Evolutionary conservation across 1,140 invertebrate species (phyloP).

Genomic region (Micrasema minimum): DNA sequence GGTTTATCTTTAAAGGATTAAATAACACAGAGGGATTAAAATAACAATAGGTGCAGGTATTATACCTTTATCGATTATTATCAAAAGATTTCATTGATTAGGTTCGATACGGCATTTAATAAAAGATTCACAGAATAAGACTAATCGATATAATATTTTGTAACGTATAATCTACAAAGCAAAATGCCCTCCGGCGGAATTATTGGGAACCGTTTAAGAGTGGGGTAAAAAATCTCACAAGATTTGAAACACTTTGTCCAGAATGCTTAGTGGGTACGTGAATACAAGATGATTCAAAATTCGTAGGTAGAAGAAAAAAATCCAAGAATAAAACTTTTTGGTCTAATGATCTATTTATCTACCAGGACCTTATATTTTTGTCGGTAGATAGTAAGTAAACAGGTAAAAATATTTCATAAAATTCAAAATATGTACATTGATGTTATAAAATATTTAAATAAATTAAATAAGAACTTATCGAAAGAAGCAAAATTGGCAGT

Average conservation of each 20-base stretch:
- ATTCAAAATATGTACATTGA: too few species aligned
- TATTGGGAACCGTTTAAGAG: conserved; percentile 34
- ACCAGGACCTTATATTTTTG: too few species aligned
- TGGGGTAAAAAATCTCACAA: conserved; percentile 17
- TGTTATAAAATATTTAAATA: too few species aligned
- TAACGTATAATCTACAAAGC: conserved; percentile 45
- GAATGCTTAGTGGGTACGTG: not conserved
- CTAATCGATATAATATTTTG: conserved; percentile 48
- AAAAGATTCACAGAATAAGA: conserved; percentile 44
- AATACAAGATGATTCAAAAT: not conserved
- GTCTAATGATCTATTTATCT: too few species aligned
- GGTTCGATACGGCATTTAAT: conserved; percentile 15
- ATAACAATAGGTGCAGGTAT: too few species aligned
- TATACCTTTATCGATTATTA: not conserved
- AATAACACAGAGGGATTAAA: too few species aligned
- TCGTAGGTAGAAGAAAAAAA: not conserved
- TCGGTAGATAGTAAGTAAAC: too few species aligned
- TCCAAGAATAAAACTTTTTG: too few species aligned
- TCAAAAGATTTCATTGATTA: conserved; percentile 23
- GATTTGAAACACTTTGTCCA: conserved; percentile 32
- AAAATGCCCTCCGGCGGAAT: conserved; percentile 43
- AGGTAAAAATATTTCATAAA: too few species aligned
- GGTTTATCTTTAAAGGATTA: too few species aligned
- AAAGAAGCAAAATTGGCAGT: too few species aligned
- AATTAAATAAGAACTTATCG: too few species aligned